phyloP scores from a whole-genome alignment of 1,140 invertebrate genomes.

The Mamestra configurata region DNA sequence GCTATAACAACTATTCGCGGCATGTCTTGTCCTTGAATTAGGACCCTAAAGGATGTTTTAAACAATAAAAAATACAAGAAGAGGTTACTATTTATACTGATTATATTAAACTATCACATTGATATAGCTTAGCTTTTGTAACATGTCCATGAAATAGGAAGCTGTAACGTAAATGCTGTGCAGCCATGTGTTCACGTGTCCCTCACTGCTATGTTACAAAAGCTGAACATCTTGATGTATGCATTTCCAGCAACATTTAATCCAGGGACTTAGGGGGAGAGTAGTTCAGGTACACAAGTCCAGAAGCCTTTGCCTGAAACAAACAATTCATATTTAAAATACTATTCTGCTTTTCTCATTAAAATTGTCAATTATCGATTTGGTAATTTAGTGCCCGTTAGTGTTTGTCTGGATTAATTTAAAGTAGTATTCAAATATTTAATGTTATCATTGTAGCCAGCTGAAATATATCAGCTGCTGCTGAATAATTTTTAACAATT shows the following conservation, averaged over 20 bases:
- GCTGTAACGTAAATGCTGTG: neutral
- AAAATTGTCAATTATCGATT: too few species aligned
- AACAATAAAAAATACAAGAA: neutral
- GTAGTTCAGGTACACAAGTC: constrained; percentile 89
- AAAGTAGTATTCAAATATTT: too few species aligned
- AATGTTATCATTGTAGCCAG: neutral
- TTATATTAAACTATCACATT: constrained; percentile 19
- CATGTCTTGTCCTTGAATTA: too few species aligned
- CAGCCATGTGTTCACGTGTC: too few species aligned
- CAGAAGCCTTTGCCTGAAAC: constrained; percentile 88
- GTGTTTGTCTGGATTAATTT: too few species aligned
- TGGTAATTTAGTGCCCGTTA: too few species aligned
- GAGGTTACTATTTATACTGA: neutral
- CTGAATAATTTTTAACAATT: too few species aligned
- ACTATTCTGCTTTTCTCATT: too few species aligned
- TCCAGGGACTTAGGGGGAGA: constrained; percentile 88
- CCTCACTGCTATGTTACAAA: constrained; percentile 26
- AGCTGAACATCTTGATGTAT: neutral
- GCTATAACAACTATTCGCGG: too few species aligned
- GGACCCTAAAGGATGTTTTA: too few species aligned
- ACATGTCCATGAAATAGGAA: neutral
- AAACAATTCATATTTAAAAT: constrained; percentile 2
- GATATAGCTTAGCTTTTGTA: neutral
- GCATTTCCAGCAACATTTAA: constrained; percentile 68
- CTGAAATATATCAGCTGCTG: too few species aligned